Percentiles rank a stretch among this genome's conserved stretches.
phyloP scores from a whole-genome alignment of 1,140 invertebrate species.

The Bacillus rossius region DNA sequence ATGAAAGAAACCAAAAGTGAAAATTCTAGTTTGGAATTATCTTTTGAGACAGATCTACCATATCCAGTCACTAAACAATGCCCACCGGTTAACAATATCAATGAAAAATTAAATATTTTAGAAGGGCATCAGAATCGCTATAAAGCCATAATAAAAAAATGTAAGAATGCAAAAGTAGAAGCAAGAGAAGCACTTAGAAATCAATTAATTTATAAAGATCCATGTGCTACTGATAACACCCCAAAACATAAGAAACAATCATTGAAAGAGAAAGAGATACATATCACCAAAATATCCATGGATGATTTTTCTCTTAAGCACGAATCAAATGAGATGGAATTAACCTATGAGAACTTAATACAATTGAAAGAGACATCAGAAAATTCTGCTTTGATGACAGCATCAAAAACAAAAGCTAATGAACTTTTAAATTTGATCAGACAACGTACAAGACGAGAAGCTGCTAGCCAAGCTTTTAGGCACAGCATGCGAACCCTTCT shows the following conservation, averaged over 20 bases:
- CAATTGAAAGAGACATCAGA: background rate
- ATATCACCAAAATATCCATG: background rate
- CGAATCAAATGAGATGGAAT: background rate
- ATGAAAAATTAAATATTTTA: constrained; percentile 43
- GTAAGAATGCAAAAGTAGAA: constrained; percentile 8
- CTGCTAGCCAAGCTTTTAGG: constrained; percentile 24
- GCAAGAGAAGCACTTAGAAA: background rate
- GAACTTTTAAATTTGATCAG: constrained; percentile 33
- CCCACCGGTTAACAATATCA: constrained; percentile 38
- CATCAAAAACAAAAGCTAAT: constrained; percentile 28
- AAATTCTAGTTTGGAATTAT: constrained; percentile 39
- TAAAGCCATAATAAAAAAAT: constrained; percentile 36
- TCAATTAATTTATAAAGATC: background rate
- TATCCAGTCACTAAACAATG: constrained; percentile 27
- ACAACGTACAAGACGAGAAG: constrained; percentile 24
- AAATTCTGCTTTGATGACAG: constrained; percentile 6
- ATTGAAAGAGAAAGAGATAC: background rate
- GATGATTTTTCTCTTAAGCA: background rate
- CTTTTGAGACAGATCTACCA: constrained; percentile 36
- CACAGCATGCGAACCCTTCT: constrained; percentile 34
- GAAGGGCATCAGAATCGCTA: constrained; percentile 49
- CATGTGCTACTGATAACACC: background rate
- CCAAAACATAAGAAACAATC: background rate
- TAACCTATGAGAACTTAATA: background rate
- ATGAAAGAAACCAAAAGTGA: constrained; percentile 42